Evolutionary conservation across 2,888 invertebrate genomes (phyloP).

Genomic region (Agonopterix arenella): DNA sequence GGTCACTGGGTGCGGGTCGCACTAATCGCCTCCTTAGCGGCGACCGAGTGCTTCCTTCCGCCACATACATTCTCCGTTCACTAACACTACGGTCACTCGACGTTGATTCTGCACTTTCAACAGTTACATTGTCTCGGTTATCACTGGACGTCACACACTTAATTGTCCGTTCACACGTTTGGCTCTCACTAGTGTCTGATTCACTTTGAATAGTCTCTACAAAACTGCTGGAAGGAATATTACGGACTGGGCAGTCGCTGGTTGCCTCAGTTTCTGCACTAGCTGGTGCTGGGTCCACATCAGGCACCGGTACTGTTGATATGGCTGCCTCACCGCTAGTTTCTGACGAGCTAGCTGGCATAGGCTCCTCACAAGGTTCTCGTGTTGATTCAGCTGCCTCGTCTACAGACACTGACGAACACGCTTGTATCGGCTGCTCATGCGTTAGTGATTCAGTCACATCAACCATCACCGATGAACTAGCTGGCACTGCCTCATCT

Average conservation of each 20-base stretch:
- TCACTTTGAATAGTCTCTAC: conserved; percentile 36
- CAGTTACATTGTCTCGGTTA: conserved; percentile 57
- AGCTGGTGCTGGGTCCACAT: conserved; percentile 5
- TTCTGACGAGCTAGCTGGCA: conserved; percentile 25
- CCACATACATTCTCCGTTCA: conserved; percentile 37
- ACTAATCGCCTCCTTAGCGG: conserved; percentile 57
- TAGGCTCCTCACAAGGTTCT: no score
- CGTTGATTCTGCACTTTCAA: conserved; percentile 68
- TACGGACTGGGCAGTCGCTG: conserved; percentile 14
- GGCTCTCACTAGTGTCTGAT: conserved; percentile 44
- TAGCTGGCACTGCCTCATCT: not conserved
- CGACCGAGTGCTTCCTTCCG: conserved; percentile 43
- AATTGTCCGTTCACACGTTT: conserved; percentile 53
- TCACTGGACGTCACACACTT: conserved; percentile 67
- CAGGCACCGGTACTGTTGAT: conserved; percentile 5
- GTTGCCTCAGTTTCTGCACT: conserved; percentile 15
- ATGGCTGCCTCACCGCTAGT: conserved; percentile 18
- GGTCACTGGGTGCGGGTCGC: conserved; percentile 53
- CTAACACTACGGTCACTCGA: conserved; percentile 67
- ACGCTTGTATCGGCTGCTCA: not conserved
- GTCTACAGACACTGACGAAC: conserved; percentile 1
- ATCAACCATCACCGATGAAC: no score
- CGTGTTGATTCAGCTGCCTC: no score
- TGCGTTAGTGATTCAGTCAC: no score
- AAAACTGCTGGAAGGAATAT: conserved; percentile 53